Evolutionary conservation across 2,113 vertebrate genomes (phyloP).

Genomic region (Gobio gobio): DNA sequence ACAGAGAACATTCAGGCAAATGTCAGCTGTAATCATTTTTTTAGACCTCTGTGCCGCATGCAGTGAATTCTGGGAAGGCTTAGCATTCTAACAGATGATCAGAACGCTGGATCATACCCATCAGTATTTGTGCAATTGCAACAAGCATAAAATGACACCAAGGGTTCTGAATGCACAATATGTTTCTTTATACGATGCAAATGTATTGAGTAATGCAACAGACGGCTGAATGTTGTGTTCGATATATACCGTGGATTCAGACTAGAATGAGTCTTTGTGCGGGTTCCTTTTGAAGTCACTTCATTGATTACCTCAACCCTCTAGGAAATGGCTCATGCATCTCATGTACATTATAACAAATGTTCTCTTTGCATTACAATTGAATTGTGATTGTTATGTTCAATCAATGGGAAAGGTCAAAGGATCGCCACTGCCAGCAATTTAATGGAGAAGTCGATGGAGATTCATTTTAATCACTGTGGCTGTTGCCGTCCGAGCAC

Average conservation of each 20-base stretch:
- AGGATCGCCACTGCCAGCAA: conserved; percentile 96
- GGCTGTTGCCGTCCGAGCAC: conserved; percentile 95
- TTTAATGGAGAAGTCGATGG: conserved; percentile 99
- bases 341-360: conserved; percentile 99
- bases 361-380: conserved; percentile 99
- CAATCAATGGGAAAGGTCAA: conserved; percentile 99
- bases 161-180: not conserved
- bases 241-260: conserved; percentile 76
- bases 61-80: conserved; percentile 22
- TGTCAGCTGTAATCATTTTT: conserved; percentile 4
- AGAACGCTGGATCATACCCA: too few relatives aligned
- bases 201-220: conserved; percentile 49
- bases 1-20: conserved; percentile 12
- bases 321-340: conserved; percentile 98
- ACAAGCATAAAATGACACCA: not conserved
- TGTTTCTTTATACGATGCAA: conserved; percentile 20
- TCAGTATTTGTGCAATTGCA: not conserved
- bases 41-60: conserved; percentile 13
- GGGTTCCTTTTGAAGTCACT: conserved; percentile 83
- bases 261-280: conserved; percentile 66
- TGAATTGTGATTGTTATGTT: conserved; percentile 99
- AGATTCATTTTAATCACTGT: conserved; percentile 99
- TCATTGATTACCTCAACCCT: conserved; percentile 95
- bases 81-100: not conserved
- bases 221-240: conserved; percentile 71